Evolutionary conservation across 2,888 invertebrate genomes (phyloP), one percentile per base, ranked within the genome.

Genomic region (Heliconius hortense): DNA sequence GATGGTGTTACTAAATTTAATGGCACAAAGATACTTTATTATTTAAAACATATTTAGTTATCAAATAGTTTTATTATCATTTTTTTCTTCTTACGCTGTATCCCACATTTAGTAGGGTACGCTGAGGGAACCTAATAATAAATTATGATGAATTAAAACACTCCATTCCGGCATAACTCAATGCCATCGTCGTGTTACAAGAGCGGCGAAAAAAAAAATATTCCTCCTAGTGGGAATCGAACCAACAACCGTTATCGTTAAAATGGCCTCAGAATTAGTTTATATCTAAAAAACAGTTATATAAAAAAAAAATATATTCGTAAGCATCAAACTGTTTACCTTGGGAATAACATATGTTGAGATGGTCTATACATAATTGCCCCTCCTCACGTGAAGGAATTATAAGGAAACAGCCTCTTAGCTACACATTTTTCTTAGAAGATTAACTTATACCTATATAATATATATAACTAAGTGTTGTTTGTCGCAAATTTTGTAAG

Each of bases 321-420:
- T 64, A 53, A 48, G 31, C 7, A 35, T 53, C 13, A 10, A 56
- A n/a, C 56, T 4, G 69, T 39, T 71, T 43, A 35, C 26, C 35
- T 18, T 21, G 26, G 35, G 62, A 59, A 10, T 71, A 26, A 39
- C 71, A 60, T 60, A 71, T 43, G 39, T 26, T 60, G 13, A 15
- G 31, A 26, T 39, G 39, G 39, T 24, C 60, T 60, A 59, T 60
- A 71, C 70, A 60, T 71, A 71, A 71, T 59, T 71, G 59, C 21
- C 21, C 39, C n/a, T 71, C 60, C 71, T 71, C 71, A 60, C 71
- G 71, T 71, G 71, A 71, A 35, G 24, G 26, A 60, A 60, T 60
- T 60, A 60, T 71, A 39, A 60, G 59, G 60, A 71, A 60, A 60
- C 56, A 1, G 71, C 26, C 60, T 60, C 71, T 71, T 60, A 60